A percentile compares a stretch with the other conserved stretches of the same genome.
These are phyloP conservation scores for Pygocentrus nattereri DNA, from an alignment of 2,797 vertebrate genomes.

Conservation along the genomic window DNA sequence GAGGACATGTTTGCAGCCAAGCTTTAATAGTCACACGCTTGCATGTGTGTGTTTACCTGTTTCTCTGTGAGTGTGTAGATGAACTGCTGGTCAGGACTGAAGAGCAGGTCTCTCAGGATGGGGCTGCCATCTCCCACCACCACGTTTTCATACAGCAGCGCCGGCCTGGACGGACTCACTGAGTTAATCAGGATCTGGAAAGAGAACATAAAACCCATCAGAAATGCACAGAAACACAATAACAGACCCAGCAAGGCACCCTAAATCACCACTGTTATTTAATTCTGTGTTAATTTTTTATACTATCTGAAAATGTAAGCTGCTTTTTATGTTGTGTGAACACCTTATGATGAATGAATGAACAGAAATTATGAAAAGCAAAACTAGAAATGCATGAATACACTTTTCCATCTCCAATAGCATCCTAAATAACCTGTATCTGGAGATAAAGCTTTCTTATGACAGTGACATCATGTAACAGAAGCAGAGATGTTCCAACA, in stretches of 20 bases:
- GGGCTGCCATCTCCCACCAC: conserved; percentile 89
- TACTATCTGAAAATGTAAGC: too few species aligned
- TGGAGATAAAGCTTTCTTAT: too few species aligned
- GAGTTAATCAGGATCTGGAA: conserved; percentile 91
- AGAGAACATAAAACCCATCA: conserved; percentile 19
- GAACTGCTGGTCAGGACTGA: conserved; percentile 90
- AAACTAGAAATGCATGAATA: too few species aligned
- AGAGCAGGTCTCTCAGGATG: conserved; percentile 89
- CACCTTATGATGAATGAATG: too few species aligned
- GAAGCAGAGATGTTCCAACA: too few species aligned
- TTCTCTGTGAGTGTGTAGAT: conserved; percentile 94
- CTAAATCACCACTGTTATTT: too few species aligned
- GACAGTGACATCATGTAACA: too few species aligned
- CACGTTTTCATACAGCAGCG: conserved; percentile 91
- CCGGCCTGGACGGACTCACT: conserved; percentile 72
- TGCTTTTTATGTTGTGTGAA: too few species aligned
- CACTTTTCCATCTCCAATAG: too few species aligned
- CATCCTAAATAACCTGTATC: too few species aligned
- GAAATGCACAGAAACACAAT: conserved; percentile 26
- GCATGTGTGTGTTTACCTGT: conserved; percentile 80
- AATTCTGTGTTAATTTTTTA: too few species aligned
- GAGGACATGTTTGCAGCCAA: background rate
- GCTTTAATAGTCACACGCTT: conserved; percentile 3
- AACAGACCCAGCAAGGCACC: background rate
- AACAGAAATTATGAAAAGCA: too few species aligned